Conservation (phyloP, 2,888 invertebrate genomes). For the Metallyticus violacea region DNA sequence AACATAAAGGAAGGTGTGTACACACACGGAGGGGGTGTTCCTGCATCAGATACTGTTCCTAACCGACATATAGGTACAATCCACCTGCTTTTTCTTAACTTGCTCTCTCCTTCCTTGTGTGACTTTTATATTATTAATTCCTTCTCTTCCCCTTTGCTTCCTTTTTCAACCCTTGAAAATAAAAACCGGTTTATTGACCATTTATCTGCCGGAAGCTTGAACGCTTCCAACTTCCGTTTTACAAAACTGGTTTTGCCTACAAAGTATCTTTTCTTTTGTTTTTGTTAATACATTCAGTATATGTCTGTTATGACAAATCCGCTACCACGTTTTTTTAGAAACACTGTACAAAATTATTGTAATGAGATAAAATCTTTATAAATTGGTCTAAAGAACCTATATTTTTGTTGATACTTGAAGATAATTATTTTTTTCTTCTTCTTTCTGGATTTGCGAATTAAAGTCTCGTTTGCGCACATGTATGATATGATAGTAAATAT, state of each 20-base stretch:
- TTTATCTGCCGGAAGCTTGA: not conserved
- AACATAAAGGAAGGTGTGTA: not conserved
- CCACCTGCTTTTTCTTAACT: not conserved
- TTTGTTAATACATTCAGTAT: not conserved
- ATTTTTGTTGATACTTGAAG: too few relatives aligned
- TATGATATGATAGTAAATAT: too few relatives aligned
- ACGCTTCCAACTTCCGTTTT: not conserved
- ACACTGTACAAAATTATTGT: too few relatives aligned
- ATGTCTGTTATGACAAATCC: not conserved
- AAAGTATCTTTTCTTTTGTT: not conserved
- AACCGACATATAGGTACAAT: not conserved
- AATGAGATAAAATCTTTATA: too few relatives aligned
- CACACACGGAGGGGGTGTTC: too few relatives aligned
- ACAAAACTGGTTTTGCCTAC: not conserved
- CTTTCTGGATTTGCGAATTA: too few relatives aligned
- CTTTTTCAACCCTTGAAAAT: not conserved
- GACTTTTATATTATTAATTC: not conserved
- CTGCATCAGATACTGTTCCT: not conserved
- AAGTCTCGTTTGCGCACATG: too few relatives aligned
- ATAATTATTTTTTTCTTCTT: too few relatives aligned
- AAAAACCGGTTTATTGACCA: not conserved
- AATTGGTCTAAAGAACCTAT: too few relatives aligned
- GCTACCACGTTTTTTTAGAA: too few relatives aligned
- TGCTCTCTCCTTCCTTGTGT: not conserved
- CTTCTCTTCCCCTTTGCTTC: not conserved